Evolutionary conservation across 2,888 invertebrate genomes (phyloP).

Genomic region (Watsonalla binaria): DNA sequence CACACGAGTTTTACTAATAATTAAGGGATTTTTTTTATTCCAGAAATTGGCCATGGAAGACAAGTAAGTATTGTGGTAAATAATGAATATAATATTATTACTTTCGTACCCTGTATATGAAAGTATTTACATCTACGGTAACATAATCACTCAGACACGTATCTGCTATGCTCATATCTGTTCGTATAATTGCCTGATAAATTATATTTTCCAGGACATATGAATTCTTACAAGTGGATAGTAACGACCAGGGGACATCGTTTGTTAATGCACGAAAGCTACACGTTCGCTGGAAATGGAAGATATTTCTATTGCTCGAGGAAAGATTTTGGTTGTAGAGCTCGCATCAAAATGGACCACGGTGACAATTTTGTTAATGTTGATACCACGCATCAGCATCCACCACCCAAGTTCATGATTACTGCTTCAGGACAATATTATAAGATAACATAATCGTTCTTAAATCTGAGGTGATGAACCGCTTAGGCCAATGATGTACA

Average conservation of each 20-base stretch:
- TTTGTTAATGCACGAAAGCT: slow-evolving; percentile 4
- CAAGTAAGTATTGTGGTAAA: too few species aligned
- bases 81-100: too few species aligned
- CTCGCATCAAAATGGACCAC: slow-evolving; percentile 20
- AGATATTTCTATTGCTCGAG: slow-evolving; percentile 23
- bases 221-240: not conserved
- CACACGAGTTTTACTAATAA: too few species aligned
- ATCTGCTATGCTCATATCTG: too few species aligned
- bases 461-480: too few species aligned
- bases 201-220: not conserved
- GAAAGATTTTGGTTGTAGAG: slow-evolving; percentile 19
- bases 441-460: not conserved
- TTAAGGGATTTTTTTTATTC: too few species aligned
- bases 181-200: too few species aligned
- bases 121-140: too few species aligned
- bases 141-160: too few species aligned
- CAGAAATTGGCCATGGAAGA: too few species aligned
- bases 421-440: slow-evolving; percentile 18
- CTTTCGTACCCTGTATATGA: too few species aligned
- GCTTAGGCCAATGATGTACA: too few species aligned
- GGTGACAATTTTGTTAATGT: slow-evolving; percentile 17
- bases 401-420: slow-evolving; percentile 22
- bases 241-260: not conserved
- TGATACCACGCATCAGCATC: slow-evolving; percentile 23
- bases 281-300: slow-evolving; percentile 9